Evolutionary conservation across 2,113 vertebrate genomes (phyloP).

Genomic region (Corythornis madagascariensis): DNA sequence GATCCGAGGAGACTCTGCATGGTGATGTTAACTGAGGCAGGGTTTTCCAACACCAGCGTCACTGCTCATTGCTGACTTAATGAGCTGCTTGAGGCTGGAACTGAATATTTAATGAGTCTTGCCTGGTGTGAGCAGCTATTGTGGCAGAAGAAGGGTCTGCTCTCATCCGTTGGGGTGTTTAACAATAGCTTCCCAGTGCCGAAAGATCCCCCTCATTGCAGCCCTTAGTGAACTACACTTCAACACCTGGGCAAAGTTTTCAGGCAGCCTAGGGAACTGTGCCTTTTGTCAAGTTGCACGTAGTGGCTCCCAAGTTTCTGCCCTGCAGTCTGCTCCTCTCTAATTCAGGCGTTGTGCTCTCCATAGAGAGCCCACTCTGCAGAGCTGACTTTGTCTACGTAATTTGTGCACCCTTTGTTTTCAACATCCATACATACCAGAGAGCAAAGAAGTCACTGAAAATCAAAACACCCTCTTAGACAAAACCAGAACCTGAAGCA

Average conservation of each 20-base stretch:
- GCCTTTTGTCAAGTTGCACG: neutral
- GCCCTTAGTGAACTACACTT: constrained; percentile 32
- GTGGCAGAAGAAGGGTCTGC: constrained; percentile 79
- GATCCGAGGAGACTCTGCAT: constrained; percentile 75
- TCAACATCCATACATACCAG: neutral
- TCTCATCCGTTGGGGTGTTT: constrained; percentile 70
- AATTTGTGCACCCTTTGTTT: constrained; percentile 11
- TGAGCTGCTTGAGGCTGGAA: constrained; percentile 83
- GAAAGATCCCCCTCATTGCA: constrained; percentile 18
- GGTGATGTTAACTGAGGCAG: constrained; percentile 73
- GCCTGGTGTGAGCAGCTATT: constrained; percentile 78
- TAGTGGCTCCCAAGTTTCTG: neutral
- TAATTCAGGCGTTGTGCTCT: neutral
- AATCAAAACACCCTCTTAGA: neutral
- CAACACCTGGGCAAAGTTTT: constrained; percentile 56
- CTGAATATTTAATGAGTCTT: constrained; percentile 85
- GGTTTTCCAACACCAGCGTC: constrained; percentile 77
- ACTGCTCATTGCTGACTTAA: constrained; percentile 80
- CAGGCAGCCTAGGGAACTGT: neutral
- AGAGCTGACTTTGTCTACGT: neutral
- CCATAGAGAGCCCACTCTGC: neutral
- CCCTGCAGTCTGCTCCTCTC: neutral
- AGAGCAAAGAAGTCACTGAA: neutral
- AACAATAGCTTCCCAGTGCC: constrained; percentile 59
- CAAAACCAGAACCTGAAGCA: neutral